A percentile compares a stretch with the other conserved stretches of the same genome.
Evolutionary conservation across 2,797 vertebrate genomes (phyloP).

Genomic region (Sebastes matsubarae): DNA sequence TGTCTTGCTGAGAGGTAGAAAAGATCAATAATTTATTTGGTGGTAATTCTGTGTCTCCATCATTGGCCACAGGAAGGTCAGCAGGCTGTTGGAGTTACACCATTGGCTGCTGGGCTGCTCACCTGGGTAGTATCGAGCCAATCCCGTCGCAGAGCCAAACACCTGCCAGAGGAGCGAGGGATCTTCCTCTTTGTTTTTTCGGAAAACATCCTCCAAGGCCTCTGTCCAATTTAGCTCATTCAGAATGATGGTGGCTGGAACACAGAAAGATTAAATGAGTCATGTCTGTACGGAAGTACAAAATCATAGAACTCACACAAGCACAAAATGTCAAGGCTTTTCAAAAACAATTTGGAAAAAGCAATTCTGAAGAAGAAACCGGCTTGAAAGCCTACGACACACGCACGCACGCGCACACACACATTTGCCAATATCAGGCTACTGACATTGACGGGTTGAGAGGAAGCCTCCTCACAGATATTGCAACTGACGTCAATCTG

Average conservation of each 20-base stretch:
- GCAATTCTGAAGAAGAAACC: neutral
- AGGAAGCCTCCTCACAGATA: constrained; percentile 19
- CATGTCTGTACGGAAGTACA: constrained; percentile 16
- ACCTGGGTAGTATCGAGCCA: constrained; percentile 93
- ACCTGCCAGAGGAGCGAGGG: constrained; percentile 95
- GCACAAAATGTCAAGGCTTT: constrained; percentile 43
- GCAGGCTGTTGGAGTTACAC: neutral
- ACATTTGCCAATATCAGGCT: neutral
- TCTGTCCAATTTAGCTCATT: constrained; percentile 97
- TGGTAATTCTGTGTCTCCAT: too few relatives aligned
- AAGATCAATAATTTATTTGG: too few relatives aligned
- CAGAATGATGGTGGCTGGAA: constrained; percentile 91
- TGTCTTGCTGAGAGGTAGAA: neutral
- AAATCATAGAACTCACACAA: constrained; percentile 30
- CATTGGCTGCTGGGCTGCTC: constrained; percentile 19
- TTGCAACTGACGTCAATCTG: constrained; percentile 42
- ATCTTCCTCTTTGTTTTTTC: constrained; percentile 91
- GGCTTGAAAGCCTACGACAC: neutral
- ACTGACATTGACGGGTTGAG: constrained; percentile 28
- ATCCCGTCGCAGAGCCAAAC: constrained; percentile 94
- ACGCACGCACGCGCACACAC: neutral
- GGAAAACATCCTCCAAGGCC: constrained; percentile 91
- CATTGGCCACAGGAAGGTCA: constrained; percentile 1
- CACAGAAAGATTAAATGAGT: constrained; percentile 18
- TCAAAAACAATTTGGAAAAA: constrained; percentile 24